Base-by-base conservation (phyloP, 2,888 invertebrate species). In the Eurois occulta region DNA sequence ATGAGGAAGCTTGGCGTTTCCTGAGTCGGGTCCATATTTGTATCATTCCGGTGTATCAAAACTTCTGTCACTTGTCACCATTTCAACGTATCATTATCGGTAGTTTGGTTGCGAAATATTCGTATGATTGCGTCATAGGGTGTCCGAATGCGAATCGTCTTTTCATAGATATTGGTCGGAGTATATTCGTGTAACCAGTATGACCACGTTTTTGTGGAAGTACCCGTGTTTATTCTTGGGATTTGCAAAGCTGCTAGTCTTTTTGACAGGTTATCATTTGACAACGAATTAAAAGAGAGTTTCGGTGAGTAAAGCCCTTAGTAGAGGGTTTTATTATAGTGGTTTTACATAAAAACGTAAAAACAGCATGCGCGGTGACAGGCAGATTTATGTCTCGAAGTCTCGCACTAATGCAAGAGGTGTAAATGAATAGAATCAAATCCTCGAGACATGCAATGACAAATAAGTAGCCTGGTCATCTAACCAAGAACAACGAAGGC, bases 31-130 rank as follows among this genome's bases (percentile, higher is more conserved):
- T 55, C 77, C 52, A 46, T 76, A n/a, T 65, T 38, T 65, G 32
- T 83, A 43, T 78, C 65, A 66, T 48, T 52, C 41, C 28, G 21
- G 35, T 52, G 28, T 52, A 43, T 79, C 66, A 60, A 65, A 76
- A 28, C 58, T 78, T 78, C 66, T 78, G 78, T 52, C 28, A 32
- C 41, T 77, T 84, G 84, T 84, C 84, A 78, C n/a, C 60, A 52
- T 52, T 43, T n/a, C 43, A 52, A 43, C 35, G 35, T 78, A 46
- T 79, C 79, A 35, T 60, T 35, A 84, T 66, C 6, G 65, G 66
- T 78, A 60, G 28, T 48, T 83, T 58, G 48, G 11, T n/a, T 43
- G 66, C 28, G 28, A 64, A 38, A n/a, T 77, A 78, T 43, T 60
- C 18, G 35, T 78, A 35, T 60, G 24, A 78, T 83, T 43, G 10